phyloP scores from a whole-genome alignment of 2,888 invertebrate genomes.

The Venustoraphidia nigricollis region DNA sequence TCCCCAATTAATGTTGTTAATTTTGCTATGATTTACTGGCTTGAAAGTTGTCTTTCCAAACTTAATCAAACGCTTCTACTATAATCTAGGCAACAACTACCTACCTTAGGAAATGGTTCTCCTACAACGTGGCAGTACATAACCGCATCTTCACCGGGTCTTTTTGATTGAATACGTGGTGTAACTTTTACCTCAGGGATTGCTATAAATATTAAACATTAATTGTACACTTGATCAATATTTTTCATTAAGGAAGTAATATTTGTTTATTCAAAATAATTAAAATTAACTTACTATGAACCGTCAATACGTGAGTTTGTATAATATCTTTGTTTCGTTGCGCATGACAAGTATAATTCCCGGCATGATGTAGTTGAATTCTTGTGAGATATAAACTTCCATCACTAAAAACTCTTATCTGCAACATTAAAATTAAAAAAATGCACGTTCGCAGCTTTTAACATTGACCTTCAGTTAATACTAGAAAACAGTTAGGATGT shows the following conservation, averaged over 20 bases:
- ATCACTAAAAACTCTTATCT: slow-evolving; percentile 52
- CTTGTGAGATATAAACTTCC: slow-evolving; percentile 58
- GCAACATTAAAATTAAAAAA: neutral
- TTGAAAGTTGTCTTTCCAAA: no score
- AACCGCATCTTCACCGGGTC: slow-evolving; percentile 48
- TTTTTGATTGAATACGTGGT: slow-evolving; percentile 49
- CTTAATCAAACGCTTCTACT: neutral
- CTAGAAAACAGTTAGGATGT: no score
- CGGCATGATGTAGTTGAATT: slow-evolving; percentile 56
- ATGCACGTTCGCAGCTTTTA: neutral
- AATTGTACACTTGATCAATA: neutral
- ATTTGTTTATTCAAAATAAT: neutral
- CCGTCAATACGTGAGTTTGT: slow-evolving; percentile 56
- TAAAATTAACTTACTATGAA: slow-evolving; percentile 44
- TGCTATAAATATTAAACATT: slow-evolving; percentile 29
- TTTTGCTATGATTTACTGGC: neutral
- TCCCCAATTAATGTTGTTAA: neutral
- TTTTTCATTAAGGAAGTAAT: neutral
- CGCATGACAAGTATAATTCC: slow-evolving; percentile 64
- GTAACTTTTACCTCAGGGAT: slow-evolving; percentile 57
- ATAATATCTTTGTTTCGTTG: slow-evolving; percentile 53
- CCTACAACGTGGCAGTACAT: slow-evolving; percentile 62
- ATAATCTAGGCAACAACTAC: slow-evolving; percentile 18
- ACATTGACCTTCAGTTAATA: no score
- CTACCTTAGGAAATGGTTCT: slow-evolving; percentile 49